Base-by-base conservation (phyloP, 2,113 vertebrate genomes). In the Alectura lathami region DNA sequence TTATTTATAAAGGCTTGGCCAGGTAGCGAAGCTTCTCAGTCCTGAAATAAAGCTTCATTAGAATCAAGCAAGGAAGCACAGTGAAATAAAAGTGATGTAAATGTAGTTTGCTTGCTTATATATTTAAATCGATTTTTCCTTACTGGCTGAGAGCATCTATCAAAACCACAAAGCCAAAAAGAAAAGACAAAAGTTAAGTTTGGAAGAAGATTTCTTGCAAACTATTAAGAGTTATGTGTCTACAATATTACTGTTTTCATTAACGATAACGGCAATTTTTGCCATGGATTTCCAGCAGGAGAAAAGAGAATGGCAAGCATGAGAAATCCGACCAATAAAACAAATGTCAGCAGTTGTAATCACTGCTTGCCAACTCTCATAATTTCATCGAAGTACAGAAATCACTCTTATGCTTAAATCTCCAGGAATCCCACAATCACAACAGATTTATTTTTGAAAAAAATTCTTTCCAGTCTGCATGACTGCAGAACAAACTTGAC, bases 61-160 rank as follows among this genome's bases (percentile, higher is more conserved):
- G 68, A 86, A 83, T 86, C 64, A 94, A 88, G 32, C 24, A 62
- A 91, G 57, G 63, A 96, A 93, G 38, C 34, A 91, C 89, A 96
- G 88, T 68, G 80, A 96, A 88, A 93, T 91, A 94, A 95, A 95
- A 40, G 90, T 83, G 88, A 72, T 90, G 78, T 83, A 69, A 95
- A 94, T 83, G 56, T 40, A 90, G 16, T 93, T 89, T 1, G 0
- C 72, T 95, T 92, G 63, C 29, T 91, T 91, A 88, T 94, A 90
- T 48, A 81, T 92, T 94, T 94, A 81, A 90, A 95, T 93, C 0
- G 27, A 95, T 95, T 90, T 89, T 91, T 74, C 32, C 77, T 75
- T 48, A 64, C 60, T 82, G 38, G 14, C 45, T 78, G 53, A 95
- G 32, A 82, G 4, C 13, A 96, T 89, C 64, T 73, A 83, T 91